Conservation (phyloP, 2,113 vertebrate genomes). For the Mustela lutreola region DNA sequence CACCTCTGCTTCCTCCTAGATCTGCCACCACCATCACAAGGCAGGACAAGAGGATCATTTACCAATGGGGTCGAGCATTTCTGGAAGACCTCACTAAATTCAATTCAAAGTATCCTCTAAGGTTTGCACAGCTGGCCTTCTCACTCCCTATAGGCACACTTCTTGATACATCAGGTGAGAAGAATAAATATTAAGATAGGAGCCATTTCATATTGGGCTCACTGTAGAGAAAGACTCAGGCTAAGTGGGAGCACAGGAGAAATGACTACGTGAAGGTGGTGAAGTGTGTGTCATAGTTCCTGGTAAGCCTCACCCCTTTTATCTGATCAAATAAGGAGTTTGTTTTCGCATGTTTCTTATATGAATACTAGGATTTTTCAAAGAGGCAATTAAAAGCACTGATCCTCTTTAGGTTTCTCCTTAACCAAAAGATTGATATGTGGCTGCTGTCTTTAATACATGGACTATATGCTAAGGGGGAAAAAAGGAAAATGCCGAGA, state of each 20-base stretch:
- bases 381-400: slow-evolving; percentile 58
- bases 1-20: neutral
- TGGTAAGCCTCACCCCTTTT: slow-evolving; percentile 26
- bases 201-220: neutral
- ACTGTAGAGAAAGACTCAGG: neutral
- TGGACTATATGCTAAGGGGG: neutral
- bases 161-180: neutral
- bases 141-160: no score
- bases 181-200: neutral
- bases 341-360: slow-evolving; percentile 56
- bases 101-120: neutral
- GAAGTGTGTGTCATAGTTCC: neutral
- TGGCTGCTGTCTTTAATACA: neutral
- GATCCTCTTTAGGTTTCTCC: neutral
- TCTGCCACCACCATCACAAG: neutral
- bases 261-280: slow-evolving; percentile 32
- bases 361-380: slow-evolving; percentile 20
- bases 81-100: neutral
- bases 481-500: neutral
- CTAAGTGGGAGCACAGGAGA: neutral
- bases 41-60: neutral
- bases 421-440: neutral
- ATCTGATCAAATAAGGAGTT: slow-evolving; percentile 60
- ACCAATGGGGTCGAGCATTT: neutral
- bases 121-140: neutral